phyloP scores from a whole-genome alignment of 2,888 invertebrate species.

The Leucoptera coffeella region DNA sequence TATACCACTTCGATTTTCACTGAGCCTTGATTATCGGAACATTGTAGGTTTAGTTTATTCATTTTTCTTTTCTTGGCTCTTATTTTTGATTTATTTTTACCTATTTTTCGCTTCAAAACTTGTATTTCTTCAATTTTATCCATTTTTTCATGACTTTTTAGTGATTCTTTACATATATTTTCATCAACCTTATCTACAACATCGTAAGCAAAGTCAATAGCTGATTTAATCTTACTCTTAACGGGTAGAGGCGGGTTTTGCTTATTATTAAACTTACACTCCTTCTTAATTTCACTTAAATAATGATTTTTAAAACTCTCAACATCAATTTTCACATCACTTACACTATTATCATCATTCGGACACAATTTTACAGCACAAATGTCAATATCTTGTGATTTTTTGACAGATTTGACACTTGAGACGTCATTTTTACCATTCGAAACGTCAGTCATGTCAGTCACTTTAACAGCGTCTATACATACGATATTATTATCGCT shows the following conservation, averaged over 20 bases:
- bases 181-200: conserved; percentile 3
- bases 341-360: too few relatives aligned
- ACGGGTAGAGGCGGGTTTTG: conserved; percentile 4
- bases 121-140: conserved; percentile 3
- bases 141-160: not conserved
- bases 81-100: conserved; percentile 4
- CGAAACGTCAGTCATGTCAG: too few relatives aligned
- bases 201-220: conserved; percentile 11
- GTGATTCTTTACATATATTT: too few relatives aligned
- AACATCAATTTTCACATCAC: conserved; percentile 20
- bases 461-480: too few relatives aligned
- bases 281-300: conserved; percentile 18
- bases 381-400: too few relatives aligned
- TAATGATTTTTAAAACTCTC: conserved; percentile 29
- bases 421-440: too few relatives aligned
- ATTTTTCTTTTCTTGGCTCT: not conserved
- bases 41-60: not conserved
- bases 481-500: too few relatives aligned
- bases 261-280: conserved; percentile 10
- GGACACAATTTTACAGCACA: too few relatives aligned
- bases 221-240: conserved; percentile 5
- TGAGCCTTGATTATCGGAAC: not conserved
- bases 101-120: conserved; percentile 5
- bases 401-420: too few relatives aligned
- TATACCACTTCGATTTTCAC: conserved; percentile 2